A percentile compares a stretch with the other conserved stretches of the same genome.
Evolutionary conservation across 1,140 invertebrate genomes (phyloP).

Genomic region (Sinella curviseta): DNA sequence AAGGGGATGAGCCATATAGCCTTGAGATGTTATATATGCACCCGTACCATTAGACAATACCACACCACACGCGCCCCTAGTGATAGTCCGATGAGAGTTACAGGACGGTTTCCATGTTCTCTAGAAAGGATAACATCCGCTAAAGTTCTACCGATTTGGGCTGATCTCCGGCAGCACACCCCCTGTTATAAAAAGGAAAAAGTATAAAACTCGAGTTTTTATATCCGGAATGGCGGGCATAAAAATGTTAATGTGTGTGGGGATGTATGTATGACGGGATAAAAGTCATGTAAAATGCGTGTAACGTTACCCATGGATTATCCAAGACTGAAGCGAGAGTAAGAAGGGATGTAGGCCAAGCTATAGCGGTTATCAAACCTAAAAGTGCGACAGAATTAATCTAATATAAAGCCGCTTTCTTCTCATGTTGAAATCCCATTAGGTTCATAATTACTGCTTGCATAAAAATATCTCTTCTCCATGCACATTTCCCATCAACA

Average conservation of each 20-base stretch:
- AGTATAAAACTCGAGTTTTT: neutral
- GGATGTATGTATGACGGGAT: neutral
- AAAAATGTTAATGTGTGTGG: neutral
- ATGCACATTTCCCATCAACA: neutral
- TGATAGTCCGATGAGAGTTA: constrained; percentile 68
- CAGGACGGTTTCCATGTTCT: constrained; percentile 69
- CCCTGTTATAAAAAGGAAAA: constrained; percentile 54
- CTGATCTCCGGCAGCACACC: constrained; percentile 67
- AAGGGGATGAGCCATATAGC: constrained; percentile 12
- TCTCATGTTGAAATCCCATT: neutral
- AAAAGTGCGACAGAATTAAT: constrained; percentile 36
- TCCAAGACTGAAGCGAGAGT: constrained; percentile 61
- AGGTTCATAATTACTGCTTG: too few species aligned
- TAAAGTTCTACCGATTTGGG: constrained; percentile 61
- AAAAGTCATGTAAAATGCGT: neutral
- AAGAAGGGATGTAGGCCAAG: constrained; percentile 69
- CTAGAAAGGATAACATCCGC: constrained; percentile 57
- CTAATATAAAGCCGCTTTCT: neutral
- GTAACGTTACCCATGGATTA: constrained; percentile 65
- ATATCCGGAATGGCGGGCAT: neutral
- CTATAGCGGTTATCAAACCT: constrained; percentile 68
- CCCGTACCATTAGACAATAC: constrained; percentile 64
- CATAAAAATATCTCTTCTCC: neutral
- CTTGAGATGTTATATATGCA: constrained; percentile 16
- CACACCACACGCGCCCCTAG: constrained; percentile 73